These are phyloP conservation scores for Pyxicephalus adspersus DNA, from an alignment of 2,113 vertebrate genomes.

Conservation along the genomic window DNA sequence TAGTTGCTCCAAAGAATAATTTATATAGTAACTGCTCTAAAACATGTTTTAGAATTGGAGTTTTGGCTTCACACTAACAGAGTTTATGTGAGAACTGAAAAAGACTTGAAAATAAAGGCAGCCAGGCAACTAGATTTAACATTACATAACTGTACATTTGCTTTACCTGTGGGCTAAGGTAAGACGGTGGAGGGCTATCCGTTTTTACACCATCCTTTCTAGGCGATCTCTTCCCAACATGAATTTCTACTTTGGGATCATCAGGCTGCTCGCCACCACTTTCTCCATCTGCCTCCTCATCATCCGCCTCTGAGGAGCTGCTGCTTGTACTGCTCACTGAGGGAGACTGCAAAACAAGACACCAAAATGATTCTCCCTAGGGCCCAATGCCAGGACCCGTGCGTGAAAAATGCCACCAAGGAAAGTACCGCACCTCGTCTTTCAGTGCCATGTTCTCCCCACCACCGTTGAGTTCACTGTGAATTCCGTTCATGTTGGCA, in stretches of 20 bases:
- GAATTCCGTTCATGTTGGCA: conserved; percentile 86
- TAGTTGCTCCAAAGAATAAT: too few species aligned
- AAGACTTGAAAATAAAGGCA: too few species aligned
- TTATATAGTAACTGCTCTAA: too few species aligned
- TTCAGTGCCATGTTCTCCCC: conserved; percentile 82
- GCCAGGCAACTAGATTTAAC: background rate
- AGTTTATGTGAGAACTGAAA: background rate
- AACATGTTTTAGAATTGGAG: too few species aligned
- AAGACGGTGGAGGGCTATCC: conserved; percentile 82
- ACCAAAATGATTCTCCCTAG: background rate
- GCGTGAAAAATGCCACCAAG: background rate
- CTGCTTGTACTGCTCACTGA: conserved; percentile 88
- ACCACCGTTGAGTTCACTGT: conserved; percentile 82
- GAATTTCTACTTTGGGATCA: conserved; percentile 71
- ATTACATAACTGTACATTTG: too few species aligned
- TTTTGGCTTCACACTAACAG: background rate
- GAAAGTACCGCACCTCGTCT: conserved; percentile 75
- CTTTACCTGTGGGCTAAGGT: conserved; percentile 80
- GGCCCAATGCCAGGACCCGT: background rate
- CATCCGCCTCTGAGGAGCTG: conserved; percentile 93
- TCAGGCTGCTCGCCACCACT: conserved; percentile 77
- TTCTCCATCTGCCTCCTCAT: conserved; percentile 86
- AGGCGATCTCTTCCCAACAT: conserved; percentile 70
- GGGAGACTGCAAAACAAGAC: conserved; percentile 69
- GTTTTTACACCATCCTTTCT: conserved; percentile 68